phyloP scores from a whole-genome alignment of 2,888 invertebrate genomes.

The Zhengitettix transpicula region DNA sequence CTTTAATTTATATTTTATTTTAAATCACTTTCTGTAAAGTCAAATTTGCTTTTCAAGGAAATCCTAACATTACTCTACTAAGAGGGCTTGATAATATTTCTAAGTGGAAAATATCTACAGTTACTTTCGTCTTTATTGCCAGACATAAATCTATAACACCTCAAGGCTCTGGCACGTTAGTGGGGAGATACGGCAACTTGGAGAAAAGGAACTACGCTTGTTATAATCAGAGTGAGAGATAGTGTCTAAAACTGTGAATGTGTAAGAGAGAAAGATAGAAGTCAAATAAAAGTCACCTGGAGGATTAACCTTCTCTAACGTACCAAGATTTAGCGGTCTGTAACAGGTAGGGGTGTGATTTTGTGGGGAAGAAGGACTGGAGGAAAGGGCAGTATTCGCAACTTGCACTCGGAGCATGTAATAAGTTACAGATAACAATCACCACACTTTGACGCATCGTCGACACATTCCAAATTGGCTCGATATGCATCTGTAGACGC shows the following conservation, averaged over 20 bases:
- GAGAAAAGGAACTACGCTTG: conserved; percentile 8
- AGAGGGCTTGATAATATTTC: conserved; percentile 11
- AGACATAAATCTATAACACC: conserved; percentile 2
- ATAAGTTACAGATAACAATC: conserved; percentile 2
- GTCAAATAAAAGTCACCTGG: conserved; percentile 1
- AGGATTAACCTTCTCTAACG: conserved; percentile 1
- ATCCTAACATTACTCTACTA: conserved; percentile 13
- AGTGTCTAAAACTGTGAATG: conserved; percentile 9
- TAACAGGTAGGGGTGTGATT: neutral
- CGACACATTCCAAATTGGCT: conserved; percentile 4
- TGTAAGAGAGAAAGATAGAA: conserved; percentile 9
- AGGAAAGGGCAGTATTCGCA: conserved; percentile 7
- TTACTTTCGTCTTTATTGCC: conserved; percentile 11
- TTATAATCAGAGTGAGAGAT: conserved; percentile 5
- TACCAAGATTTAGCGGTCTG: conserved; percentile 1
- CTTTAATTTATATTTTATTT: neutral
- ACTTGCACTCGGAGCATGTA: conserved; percentile 10
- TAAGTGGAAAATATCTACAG: conserved; percentile 12
- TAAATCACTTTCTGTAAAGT: conserved; percentile 6
- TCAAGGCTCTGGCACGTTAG: conserved; percentile 3
- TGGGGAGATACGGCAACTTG: conserved; percentile 5
- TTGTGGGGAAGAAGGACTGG: neutral
- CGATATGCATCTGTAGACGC: conserved; percentile 12
- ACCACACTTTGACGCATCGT: conserved; percentile 4
- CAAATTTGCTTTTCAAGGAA: conserved; percentile 13